A percentile compares a stretch with the other conserved stretches of the same genome.
Conservation (phyloP, 1,140 invertebrate genomes). For the Cepaea nemoralis region DNA sequence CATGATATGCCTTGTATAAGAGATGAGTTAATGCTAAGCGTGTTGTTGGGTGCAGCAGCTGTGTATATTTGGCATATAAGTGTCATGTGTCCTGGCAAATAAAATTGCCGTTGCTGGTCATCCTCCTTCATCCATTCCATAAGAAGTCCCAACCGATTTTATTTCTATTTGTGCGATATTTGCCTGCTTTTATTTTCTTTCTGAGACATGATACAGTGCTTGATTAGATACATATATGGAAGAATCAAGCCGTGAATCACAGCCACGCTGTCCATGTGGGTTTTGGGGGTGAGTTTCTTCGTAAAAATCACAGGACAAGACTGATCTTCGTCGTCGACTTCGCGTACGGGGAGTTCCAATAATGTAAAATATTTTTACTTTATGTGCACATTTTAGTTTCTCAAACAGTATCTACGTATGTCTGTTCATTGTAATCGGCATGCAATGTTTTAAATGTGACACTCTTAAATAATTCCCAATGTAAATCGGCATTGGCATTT, state of each 20-base stretch:
- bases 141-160: slow-evolving; percentile 25
- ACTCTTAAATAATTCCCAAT: too few relatives aligned
- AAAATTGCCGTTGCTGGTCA: slow-evolving; percentile 57
- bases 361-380: too few relatives aligned
- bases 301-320: background rate
- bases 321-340: slow-evolving; percentile 30
- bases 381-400: too few relatives aligned
- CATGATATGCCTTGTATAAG: background rate
- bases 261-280: slow-evolving; percentile 67
- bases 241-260: slow-evolving; percentile 66
- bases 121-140: slow-evolving; percentile 46
- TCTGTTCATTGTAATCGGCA: too few relatives aligned
- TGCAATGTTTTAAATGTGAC: too few relatives aligned
- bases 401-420: too few relatives aligned
- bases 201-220: slow-evolving; percentile 37
- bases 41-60: background rate
- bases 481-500: too few relatives aligned
- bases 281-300: slow-evolving; percentile 67
- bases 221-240: slow-evolving; percentile 55
- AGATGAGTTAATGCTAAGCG: background rate
- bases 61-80: slow-evolving; percentile 31
- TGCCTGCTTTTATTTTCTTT: slow-evolving; percentile 47
- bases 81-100: slow-evolving; percentile 30
- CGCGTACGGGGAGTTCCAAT: too few relatives aligned
- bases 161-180: slow-evolving; percentile 8